Evolutionary conservation across 2,888 invertebrate species (phyloP), one percentile per base, ranked within the genome.

Genomic region (Philonicus albiceps): DNA sequence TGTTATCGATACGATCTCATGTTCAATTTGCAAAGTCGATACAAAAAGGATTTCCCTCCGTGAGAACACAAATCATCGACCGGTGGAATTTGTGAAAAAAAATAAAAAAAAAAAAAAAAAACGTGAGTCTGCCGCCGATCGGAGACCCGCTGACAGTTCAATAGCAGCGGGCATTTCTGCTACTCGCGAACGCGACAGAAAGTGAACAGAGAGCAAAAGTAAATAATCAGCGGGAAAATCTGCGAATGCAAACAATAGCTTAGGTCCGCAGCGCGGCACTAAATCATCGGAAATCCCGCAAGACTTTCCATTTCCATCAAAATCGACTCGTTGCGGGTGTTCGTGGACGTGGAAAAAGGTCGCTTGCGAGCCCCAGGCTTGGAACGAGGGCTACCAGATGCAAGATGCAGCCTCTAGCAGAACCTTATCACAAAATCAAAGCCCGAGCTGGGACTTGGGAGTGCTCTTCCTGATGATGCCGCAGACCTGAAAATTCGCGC

Each of bases 101-200:
- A 43, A 43, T 6, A 4, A 43, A 43, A 31, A 31, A 31, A 5
- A 5, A 31, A 31, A 5, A 31, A 2, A 31, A 31, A 64, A 64
- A 11, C 49, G 27, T 27, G 49, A 53, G 40, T 43, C 49, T 22
- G 13, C 76, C 22, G n/a, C 40, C 37, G 43, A 31, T 11, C 78
- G 27, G 49, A 31, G 37, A 78, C 27, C 49, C 78, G 78, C 49
- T 78, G 78, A 78, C 78, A 78, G 78, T 78, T 78, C 78, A 78
- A 78, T 78, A 78, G 78, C 30, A 37, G 40, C 78, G 49, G 78
- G 53, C 49, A 78, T 78, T 78, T 78, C 49, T 78, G 49, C 27
- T 27, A 78, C 49, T 78, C 49, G 49, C 64, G 64, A 27, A 22
- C 64, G 64, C 64, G 49, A 49, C 43, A 30, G 78, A 78, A 43